Percentiles rank a stretch among this genome's conserved stretches.
These are phyloP conservation scores for Oreochromis tanganicae DNA, from an alignment of 2,113 vertebrate species.

Conservation along the genomic window DNA sequence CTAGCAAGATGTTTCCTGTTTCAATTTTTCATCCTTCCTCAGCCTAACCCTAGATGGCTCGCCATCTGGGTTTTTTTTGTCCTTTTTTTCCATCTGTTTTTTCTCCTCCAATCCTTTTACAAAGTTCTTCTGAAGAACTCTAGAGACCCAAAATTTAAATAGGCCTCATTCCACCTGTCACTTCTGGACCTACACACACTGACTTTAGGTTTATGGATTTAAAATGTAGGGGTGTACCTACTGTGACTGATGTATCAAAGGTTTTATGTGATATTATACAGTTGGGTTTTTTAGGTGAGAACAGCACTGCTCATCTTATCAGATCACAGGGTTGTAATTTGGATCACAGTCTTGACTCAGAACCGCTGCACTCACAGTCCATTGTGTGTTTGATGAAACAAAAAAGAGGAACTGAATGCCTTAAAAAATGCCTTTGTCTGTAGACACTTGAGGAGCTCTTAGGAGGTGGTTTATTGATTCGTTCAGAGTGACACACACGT, in stretches of 20 bases:
- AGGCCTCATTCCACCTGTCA: not conserved
- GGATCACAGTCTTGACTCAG: not conserved
- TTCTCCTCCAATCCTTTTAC: too few species aligned
- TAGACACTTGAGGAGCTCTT: not conserved
- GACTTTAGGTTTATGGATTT: not conserved
- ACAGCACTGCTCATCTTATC: not conserved
- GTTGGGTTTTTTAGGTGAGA: not conserved
- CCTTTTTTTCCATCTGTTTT: too few species aligned
- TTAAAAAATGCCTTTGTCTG: not conserved
- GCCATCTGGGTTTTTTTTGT: not conserved
- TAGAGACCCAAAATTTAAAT: not conserved
- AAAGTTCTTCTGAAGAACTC: not conserved
- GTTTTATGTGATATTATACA: not conserved
- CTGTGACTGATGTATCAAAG: not conserved
- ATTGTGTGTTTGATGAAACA: not conserved
- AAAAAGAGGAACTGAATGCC: not conserved
- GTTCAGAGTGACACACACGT: not conserved
- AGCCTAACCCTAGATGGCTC: not conserved
- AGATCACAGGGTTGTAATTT: not conserved
- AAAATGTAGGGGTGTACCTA: not conserved
- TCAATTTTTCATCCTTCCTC: not conserved
- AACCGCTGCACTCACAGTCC: not conserved
- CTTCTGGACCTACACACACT: not conserved
- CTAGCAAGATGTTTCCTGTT: not conserved
- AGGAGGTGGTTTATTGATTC: slow-evolving; percentile 60